Evolutionary conservation across 2,797 vertebrate genomes (phyloP).

Genomic region (Enteromius argenteus): DNA sequence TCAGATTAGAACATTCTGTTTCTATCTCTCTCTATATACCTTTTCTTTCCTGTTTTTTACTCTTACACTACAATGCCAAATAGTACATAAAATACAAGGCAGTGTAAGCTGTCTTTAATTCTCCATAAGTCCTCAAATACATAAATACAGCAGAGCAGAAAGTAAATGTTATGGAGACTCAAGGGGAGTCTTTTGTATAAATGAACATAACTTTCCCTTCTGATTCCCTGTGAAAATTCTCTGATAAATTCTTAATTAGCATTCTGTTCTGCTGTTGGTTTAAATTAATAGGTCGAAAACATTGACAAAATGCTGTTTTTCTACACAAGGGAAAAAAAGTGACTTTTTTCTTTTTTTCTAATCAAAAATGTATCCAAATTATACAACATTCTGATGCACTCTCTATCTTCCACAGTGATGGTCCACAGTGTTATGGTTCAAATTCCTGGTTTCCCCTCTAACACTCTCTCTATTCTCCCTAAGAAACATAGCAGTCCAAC

Average conservation of each 20-base stretch:
- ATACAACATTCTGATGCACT: conserved; percentile 43
- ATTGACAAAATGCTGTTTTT: not conserved
- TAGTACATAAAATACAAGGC: conserved; percentile 33
- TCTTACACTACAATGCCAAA: conserved; percentile 19
- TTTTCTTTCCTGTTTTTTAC: conserved; percentile 5
- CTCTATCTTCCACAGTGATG: conserved; percentile 77
- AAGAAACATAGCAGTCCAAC: conserved; percentile 29
- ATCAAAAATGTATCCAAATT: not conserved
- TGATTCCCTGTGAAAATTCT: not conserved
- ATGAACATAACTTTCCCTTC: not conserved
- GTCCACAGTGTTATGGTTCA: conserved; percentile 83
- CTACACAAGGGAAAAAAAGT: not conserved
- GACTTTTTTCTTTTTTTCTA: not conserved
- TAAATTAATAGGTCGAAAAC: not conserved
- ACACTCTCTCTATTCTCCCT: conserved; percentile 59
- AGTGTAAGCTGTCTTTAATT: conserved; percentile 34
- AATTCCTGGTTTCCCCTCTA: conserved; percentile 66
- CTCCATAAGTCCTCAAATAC: conserved; percentile 23
- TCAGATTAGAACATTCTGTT: conserved; percentile 4
- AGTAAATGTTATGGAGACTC: not conserved
- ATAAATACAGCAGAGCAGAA: conserved; percentile 24
- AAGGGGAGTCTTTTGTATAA: not conserved
- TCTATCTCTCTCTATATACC: conserved; percentile 62
- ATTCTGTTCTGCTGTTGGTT: not conserved
- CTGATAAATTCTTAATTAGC: conserved; percentile 20